Evolutionary conservation across 2,888 invertebrate genomes (phyloP), one percentile per base, ranked within the genome.

Genomic region (Acrobasis repandana): DNA sequence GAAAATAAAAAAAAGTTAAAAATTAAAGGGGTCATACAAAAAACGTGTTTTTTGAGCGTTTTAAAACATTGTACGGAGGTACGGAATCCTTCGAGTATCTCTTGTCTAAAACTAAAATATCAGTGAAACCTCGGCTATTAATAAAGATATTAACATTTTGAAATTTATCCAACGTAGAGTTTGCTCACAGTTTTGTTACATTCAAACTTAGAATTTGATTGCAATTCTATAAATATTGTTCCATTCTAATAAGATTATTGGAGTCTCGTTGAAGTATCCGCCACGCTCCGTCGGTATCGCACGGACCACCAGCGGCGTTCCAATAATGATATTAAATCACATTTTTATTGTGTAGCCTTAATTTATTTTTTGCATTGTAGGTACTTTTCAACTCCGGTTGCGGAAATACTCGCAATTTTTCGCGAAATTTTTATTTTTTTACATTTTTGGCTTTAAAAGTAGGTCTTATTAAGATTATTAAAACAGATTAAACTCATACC

Each of bases 271-370:
- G 28, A 43, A 20, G 20, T 46, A 46, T 56, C 43, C 18, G 18
- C 20, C 60, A 62, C 61, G 52, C 65, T 64, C 62, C 43, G 61
- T 60, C 64, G 61, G 62, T 63, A 63, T 61, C 57, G 60, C 62
- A 65, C 61, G 60, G 66, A 67, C 65, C 66, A 64, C 64, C 63
- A 58, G 52, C 64, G 54, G 66, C 58, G 48, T 38, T 28, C 61
- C 58, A 60, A 63, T 65, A 67, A 63, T 67, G 62, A 61, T 56
- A 58, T 63, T 65, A 60, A 61, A 64, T 38, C 43, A 43, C 11
- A 28, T 43, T 43, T 43, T 43, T 43, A 14, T 43, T 43, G n/a
- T 14, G 14, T 6, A 0, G n/a, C 14, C 56, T 57, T 33, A 58
- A 43, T 46, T 6, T 20, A 56, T 46, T 43, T 43, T 18, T 56